These are phyloP conservation scores for Galeopsomyia nigrocyanea DNA, from an alignment of 2,888 invertebrate species.

Conservation along the genomic window DNA sequence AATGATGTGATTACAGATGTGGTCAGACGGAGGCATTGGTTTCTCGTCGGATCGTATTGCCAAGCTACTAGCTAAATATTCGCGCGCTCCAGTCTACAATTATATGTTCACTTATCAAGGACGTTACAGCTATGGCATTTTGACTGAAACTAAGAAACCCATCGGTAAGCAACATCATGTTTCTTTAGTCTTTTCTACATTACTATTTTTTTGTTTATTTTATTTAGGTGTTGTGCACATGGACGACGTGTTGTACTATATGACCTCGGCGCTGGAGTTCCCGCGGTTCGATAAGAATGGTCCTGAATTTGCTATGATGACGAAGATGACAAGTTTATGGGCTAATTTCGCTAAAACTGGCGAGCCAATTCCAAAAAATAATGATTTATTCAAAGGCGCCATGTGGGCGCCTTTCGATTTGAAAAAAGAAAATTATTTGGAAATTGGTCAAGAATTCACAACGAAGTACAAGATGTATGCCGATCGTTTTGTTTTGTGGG, in stretches of 20 bases:
- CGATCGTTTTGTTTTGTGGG: slow-evolving; percentile 53
- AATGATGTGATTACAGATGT: too few relatives aligned
- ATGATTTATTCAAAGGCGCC: slow-evolving; percentile 60
- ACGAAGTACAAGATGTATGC: slow-evolving; percentile 64
- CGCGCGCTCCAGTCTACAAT: slow-evolving; percentile 71
- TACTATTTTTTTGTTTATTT: background rate
- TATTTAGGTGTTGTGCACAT: slow-evolving; percentile 7
- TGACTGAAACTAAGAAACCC: slow-evolving; percentile 70
- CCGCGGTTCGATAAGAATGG: slow-evolving; percentile 66
- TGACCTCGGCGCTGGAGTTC: slow-evolving; percentile 51
- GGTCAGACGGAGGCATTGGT: slow-evolving; percentile 64
- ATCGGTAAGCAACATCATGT: slow-evolving; percentile 62
- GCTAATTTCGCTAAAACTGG: slow-evolving; percentile 69
- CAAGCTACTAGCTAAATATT: slow-evolving; percentile 73
- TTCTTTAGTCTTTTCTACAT: background rate
- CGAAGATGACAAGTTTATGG: slow-evolving; percentile 66
- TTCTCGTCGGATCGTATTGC: slow-evolving; percentile 75
- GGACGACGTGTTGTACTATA: slow-evolving; percentile 2
- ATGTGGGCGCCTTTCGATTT: slow-evolving; percentile 59
- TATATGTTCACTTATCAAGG: slow-evolving; percentile 76
- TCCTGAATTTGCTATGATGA: slow-evolving; percentile 67
- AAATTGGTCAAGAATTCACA: slow-evolving; percentile 64
- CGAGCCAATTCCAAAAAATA: slow-evolving; percentile 68
- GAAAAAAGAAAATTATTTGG: slow-evolving; percentile 61
- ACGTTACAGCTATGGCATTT: slow-evolving; percentile 72